These are phyloP conservation scores for Battus philenor DNA, from an alignment of 1,140 invertebrate genomes.

Conservation along the genomic window DNA sequence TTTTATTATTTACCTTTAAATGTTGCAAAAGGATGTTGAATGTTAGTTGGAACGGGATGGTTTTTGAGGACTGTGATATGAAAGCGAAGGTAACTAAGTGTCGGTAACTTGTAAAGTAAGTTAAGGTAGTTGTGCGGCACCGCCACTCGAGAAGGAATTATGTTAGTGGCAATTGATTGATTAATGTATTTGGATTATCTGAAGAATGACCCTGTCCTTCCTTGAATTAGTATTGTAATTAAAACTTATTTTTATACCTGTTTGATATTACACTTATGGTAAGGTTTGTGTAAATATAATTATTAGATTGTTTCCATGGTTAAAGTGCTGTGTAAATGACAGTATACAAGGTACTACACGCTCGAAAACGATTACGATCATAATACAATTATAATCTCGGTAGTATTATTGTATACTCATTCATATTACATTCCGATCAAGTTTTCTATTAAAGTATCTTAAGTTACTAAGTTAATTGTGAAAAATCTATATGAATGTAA, in stretches of 20 bases:
- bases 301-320: background rate
- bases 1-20: conserved; percentile 6
- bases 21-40: background rate
- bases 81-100: background rate
- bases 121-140: too few species aligned
- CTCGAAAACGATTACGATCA: too few species aligned
- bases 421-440: conserved; percentile 11
- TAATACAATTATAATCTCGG: too few species aligned
- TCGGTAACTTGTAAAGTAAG: background rate
- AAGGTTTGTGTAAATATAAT: conserved; percentile 10
- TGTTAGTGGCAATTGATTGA: too few species aligned
- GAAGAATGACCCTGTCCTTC: too few species aligned
- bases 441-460: conserved; percentile 5
- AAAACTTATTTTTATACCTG: conserved; percentile 12
- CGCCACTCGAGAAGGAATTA: too few species aligned
- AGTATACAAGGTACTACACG: conserved; percentile 1
- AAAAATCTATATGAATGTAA: conserved; percentile 1
- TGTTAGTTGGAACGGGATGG: conserved; percentile 2
- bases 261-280: conserved; percentile 6
- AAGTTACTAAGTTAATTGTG: conserved; percentile 5
- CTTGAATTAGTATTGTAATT: too few species aligned
- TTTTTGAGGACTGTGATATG: conserved; percentile 12
- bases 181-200: too few species aligned
- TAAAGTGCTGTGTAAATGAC: background rate
- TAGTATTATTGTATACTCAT: conserved; percentile 12